Evolutionary conservation across 2,797 vertebrate species (phyloP).

Genomic region (Channa striata): DNA sequence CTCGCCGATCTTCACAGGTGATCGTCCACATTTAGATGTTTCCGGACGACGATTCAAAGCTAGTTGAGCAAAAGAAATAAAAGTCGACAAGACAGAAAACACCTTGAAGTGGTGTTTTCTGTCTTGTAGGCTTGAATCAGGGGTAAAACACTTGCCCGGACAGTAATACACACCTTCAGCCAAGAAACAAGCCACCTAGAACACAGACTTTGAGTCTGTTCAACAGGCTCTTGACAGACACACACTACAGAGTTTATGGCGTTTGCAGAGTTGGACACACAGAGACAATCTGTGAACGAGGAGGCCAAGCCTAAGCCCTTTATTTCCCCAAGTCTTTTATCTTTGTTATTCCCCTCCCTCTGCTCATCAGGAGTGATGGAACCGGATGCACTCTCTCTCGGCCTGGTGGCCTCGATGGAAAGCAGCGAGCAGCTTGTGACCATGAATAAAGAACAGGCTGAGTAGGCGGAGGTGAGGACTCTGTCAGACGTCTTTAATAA

Average conservation of each 20-base stretch:
- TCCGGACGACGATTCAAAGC: conserved; percentile 5
- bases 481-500: conserved; percentile 64
- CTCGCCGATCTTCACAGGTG: conserved; percentile 58
- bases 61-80: background rate
- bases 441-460: conserved; percentile 63
- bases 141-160: conserved; percentile 10
- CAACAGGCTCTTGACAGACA: conserved; percentile 5
- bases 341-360: conserved; percentile 45
- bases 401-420: conserved; percentile 53
- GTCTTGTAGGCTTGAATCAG: conserved; percentile 6
- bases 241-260: background rate
- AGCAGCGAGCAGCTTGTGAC: conserved; percentile 52
- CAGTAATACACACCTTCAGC: background rate
- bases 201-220: conserved; percentile 17
- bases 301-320: conserved; percentile 29
- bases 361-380: conserved; percentile 53
- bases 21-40: conserved; percentile 43
- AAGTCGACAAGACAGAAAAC: background rate
- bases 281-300: conserved; percentile 34
- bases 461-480: conserved; percentile 52
- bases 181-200: conserved; percentile 12
- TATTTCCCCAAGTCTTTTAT: conserved; percentile 50
- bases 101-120: conserved; percentile 11
- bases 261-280: conserved; percentile 9
- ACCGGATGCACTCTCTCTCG: conserved; percentile 53